Conservation (phyloP, 1,140 invertebrate species). For the Atta texana region DNA sequence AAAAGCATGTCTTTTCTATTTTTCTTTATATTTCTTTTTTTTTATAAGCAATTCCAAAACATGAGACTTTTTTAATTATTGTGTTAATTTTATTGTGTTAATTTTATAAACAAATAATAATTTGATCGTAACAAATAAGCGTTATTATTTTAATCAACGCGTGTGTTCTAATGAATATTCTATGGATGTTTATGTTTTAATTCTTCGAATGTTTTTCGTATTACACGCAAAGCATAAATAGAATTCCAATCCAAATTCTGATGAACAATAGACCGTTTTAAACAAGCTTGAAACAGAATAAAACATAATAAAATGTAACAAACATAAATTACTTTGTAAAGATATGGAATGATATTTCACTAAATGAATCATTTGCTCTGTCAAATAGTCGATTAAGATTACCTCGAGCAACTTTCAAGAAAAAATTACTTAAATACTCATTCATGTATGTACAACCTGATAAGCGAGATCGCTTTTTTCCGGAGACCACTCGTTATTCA, state of each 20-base stretch:
- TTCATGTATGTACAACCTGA: not conserved
- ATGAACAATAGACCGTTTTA: not conserved
- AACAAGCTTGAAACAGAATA: not conserved
- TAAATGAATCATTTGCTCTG: not conserved
- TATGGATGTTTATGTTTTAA: not conserved
- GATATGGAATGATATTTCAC: not conserved
- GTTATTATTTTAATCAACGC: not conserved
- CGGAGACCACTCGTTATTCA: not conserved
- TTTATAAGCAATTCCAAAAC: too few relatives aligned
- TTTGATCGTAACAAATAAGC: too few relatives aligned
- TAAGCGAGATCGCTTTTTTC: not conserved
- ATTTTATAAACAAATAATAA: too few relatives aligned
- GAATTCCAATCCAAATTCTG: not conserved
- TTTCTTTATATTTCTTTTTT: too few relatives aligned
- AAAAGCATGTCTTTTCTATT: too few relatives aligned
- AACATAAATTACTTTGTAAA: not conserved
- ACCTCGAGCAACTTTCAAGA: not conserved
- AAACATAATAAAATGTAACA: not conserved
- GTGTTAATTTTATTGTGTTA: too few relatives aligned
- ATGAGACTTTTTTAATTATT: too few relatives aligned
- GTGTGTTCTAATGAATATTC: not conserved
- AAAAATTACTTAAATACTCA: not conserved
- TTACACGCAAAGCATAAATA: not conserved
- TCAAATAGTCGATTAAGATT: slow-evolving; percentile 4
- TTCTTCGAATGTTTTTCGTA: not conserved